phyloP scores from a whole-genome alignment of 2,888 invertebrate species.

The Cantharis rustica region DNA sequence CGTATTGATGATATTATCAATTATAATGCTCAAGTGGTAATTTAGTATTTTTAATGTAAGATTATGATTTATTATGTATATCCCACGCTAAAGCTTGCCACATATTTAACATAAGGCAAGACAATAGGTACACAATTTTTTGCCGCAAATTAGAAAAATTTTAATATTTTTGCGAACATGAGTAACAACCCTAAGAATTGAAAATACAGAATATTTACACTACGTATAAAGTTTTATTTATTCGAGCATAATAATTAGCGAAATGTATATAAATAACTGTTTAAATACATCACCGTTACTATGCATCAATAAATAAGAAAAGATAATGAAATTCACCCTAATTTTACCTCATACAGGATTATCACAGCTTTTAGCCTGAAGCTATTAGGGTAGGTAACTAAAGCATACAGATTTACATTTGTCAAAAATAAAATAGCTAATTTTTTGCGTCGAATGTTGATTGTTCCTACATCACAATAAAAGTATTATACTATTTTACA shows the following conservation, averaged over 20 bases:
- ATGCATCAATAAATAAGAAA: constrained; percentile 20
- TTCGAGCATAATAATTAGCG: background rate
- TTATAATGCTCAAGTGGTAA: background rate
- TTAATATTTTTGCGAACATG: background rate
- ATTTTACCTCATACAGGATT: constrained; percentile 42
- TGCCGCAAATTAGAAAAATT: no score
- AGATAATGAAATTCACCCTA: constrained; percentile 36
- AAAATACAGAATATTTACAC: background rate
- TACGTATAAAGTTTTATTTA: background rate
- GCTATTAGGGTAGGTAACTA: constrained; percentile 31
- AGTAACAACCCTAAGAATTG: background rate
- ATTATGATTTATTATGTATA: background rate
- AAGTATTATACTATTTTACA: no score
- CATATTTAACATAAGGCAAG: background rate
- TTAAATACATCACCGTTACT: background rate
- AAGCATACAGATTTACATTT: constrained; percentile 2
- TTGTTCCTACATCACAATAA: background rate
- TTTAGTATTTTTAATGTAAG: background rate
- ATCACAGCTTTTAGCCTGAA: constrained; percentile 44
- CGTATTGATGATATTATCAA: background rate
- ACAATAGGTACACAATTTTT: no score
- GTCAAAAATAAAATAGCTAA: background rate
- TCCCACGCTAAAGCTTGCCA: background rate
- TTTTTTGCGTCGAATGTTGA: background rate
- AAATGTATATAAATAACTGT: background rate